Evolutionary conservation across 2,113 vertebrate species (phyloP), one percentile per base, ranked within the genome.

Genomic region (Chitala chitala): DNA sequence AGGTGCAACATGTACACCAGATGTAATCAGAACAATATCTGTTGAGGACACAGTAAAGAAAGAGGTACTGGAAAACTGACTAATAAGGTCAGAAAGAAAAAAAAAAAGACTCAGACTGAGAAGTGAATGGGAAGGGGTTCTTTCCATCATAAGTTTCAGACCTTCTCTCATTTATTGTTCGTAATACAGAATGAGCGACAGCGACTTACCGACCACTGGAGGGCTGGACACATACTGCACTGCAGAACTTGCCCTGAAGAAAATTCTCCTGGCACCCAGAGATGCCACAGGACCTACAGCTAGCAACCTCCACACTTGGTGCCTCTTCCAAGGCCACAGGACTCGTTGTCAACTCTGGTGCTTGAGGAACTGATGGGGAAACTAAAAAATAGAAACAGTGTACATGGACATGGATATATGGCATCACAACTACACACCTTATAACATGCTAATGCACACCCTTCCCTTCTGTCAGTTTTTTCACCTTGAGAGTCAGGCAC

Each of bases 241-340:
- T 84, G 51, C 87, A 87, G 78, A 90, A 91, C 78, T 90, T 93
- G 0, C 91, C 92, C 71, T 91, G 91, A 44, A 92, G 77, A 70
- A 90, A 90, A 61, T 79, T 82, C 58, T 92, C 90, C 66, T 84
- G 87, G 20, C 84, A 76, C 61, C 85, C 85, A 1, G 75, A 72
- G 26, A 83, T 77, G 3, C 90, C 88, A 29, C 82, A 92, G 31
- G 86, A 85, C 63, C 83, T 82, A 73, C 91, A 87, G 76, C 81
- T 86, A n/a, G 74, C 79, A 72, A 83, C 71, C 64, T 89, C 88
- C 56, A 79, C 79, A 17, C 84, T 85, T 12, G 85, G 76, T 56
- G 68, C 61, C 56, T 78, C 78, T 20, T 75, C 72, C 31, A 61
- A 17, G 44, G 66, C 54, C 38, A 76, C 55, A 4, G 51, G 20